Evolutionary conservation across 2,888 invertebrate genomes (phyloP).

Genomic region (Desoria tigrina): DNA sequence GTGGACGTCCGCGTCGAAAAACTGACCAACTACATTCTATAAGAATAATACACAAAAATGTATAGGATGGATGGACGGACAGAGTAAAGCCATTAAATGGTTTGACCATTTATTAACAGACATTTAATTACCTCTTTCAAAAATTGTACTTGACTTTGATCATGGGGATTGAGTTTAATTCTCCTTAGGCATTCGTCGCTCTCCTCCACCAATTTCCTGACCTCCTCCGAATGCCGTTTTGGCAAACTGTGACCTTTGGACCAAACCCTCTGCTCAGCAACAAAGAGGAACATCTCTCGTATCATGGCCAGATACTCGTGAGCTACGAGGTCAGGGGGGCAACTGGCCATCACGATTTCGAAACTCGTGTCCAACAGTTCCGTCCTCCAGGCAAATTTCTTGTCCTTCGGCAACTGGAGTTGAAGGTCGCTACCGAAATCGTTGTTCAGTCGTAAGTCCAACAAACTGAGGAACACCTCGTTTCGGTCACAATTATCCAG

Average conservation of each 20-base stretch:
- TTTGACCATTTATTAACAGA: too few species aligned
- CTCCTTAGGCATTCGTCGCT: too few species aligned
- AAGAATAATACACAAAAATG: too few species aligned
- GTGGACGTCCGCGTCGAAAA: too few species aligned
- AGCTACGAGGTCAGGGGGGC: not conserved
- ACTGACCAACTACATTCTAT: too few species aligned
- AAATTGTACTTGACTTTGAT: too few species aligned
- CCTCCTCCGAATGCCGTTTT: too few species aligned
- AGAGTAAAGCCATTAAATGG: too few species aligned
- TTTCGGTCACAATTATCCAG: not conserved
- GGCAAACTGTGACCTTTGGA: not conserved
- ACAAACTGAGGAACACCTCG: not conserved
- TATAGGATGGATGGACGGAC: too few species aligned
- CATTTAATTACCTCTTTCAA: too few species aligned
- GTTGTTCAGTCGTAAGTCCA: not conserved
- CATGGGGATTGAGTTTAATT: too few species aligned
- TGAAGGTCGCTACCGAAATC: not conserved
- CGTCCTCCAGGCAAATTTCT: not conserved
- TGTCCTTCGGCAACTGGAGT: not conserved
- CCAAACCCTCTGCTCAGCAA: conserved; percentile 1
- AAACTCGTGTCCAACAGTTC: not conserved
- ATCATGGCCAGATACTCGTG: not conserved
- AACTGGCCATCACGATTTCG: not conserved
- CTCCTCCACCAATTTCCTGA: too few species aligned
- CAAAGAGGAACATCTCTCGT: not conserved